phyloP scores from a whole-genome alignment of 2,113 vertebrate genomes.

The Aptenodytes patagonicus region DNA sequence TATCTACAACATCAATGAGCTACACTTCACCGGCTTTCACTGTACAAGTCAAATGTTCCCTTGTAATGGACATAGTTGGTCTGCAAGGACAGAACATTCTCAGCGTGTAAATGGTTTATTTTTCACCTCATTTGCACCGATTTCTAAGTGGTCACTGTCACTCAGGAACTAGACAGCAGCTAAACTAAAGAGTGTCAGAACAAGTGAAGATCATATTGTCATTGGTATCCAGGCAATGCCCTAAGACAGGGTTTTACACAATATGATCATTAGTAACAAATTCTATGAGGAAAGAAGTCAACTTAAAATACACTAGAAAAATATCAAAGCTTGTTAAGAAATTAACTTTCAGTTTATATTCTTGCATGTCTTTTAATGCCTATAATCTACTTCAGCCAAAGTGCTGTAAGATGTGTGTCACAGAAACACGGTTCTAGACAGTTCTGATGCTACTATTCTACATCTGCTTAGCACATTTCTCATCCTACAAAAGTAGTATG shows the following conservation, averaged over 20 bases:
- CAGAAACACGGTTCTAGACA: background rate
- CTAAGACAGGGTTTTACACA: background rate
- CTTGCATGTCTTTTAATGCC: background rate
- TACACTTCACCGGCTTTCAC: background rate
- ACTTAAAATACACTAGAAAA: background rate
- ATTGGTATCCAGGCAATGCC: background rate
- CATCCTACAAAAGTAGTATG: background rate
- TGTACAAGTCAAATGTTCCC: background rate
- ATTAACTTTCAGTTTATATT: background rate
- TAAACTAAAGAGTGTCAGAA: constrained; percentile 44
- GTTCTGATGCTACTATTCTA: background rate
- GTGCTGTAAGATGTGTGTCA: background rate
- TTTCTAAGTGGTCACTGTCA: constrained; percentile 24
- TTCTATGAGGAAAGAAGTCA: background rate
- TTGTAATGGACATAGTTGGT: background rate
- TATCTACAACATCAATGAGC: background rate
- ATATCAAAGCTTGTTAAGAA: background rate
- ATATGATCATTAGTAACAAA: background rate
- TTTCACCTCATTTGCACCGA: constrained; percentile 38
- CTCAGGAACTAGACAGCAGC: constrained; percentile 14
- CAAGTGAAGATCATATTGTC: background rate
- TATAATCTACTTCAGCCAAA: background rate
- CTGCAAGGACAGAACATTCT: constrained; percentile 38
- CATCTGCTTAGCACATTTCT: background rate
- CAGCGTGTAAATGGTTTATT: constrained; percentile 29